Base-by-base conservation (phyloP, 2,113 vertebrate species). In the Tinamus guttatus region DNA sequence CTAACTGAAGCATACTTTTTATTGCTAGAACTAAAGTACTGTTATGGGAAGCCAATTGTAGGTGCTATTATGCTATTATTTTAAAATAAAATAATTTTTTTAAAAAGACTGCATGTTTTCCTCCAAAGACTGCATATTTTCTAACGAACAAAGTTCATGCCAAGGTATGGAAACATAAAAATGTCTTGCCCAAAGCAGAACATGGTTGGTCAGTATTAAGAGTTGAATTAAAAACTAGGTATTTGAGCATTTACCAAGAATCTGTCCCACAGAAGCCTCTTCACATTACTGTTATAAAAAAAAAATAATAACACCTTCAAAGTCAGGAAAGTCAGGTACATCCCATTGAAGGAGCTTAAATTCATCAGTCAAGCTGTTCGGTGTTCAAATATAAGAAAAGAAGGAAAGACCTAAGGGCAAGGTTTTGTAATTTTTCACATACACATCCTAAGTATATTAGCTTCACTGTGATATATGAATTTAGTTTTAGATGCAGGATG, bases 1-100 rank as follows among this genome's bases (percentile, higher is more conserved):
- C 8, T 80, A 92, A 78, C 11, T 51, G 40, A 14, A 73, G 16
- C 28, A 74, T 24, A 21, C 58, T 93, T 94, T 67, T 59, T 74
- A 64, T 18, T 32, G 21, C 3, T 91, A n/a, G 58, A 79, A 76
- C 63, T 67, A 82, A 13, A 70, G 30, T 59, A 16, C 8, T 58
- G 8, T 13, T 70, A 45, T 85, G 4, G 77, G 19, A 54, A 78
- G 14, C 18, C 5, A 91, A 81, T 38, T 73, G 17, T 58, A 58
- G 16, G 5, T 41, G 78, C 5, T 2, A 0, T 41, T 34, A 75
- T 0, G 3, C 8, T 75, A 77, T 4, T 0, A 4, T 25, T 68
- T 24, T 54, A 45, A 70, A 89, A 91, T 11, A 81, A 70, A 27
- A 70, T 7, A 34, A 10, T 41, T 41, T 41, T 41, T 41, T 41